Conservation (phyloP, 1,140 invertebrate species). For the Papilio dardanus region DNA sequence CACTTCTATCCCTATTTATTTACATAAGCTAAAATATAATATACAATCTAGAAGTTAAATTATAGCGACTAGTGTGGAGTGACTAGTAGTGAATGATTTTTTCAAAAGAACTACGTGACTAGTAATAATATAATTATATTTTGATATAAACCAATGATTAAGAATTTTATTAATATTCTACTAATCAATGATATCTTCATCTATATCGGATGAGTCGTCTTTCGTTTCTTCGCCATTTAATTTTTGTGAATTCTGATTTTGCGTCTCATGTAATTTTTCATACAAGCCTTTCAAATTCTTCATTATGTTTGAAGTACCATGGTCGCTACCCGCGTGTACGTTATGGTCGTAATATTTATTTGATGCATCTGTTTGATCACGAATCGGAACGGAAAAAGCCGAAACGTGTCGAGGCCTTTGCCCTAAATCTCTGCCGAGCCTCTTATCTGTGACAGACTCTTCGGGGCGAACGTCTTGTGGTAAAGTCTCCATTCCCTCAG, state of each 20-base stretch:
- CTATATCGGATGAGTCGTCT: slow-evolving; percentile 70
- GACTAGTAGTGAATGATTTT: neutral
- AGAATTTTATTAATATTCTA: slow-evolving; percentile 26
- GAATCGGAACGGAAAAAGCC: slow-evolving; percentile 85
- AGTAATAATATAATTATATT: neutral
- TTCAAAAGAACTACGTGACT: neutral
- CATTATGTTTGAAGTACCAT: slow-evolving; percentile 75
- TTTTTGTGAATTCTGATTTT: slow-evolving; percentile 56
- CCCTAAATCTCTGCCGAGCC: slow-evolving; percentile 67
- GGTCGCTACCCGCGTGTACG: slow-evolving; percentile 52
- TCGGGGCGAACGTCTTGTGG: slow-evolving; percentile 59
- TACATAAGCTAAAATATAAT: slow-evolving; percentile 7
- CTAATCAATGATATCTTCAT: slow-evolving; percentile 71
- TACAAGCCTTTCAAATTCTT: slow-evolving; percentile 74
- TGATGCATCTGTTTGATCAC: slow-evolving; percentile 49
- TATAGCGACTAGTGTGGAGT: slow-evolving; percentile 26
- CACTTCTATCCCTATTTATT: neutral
- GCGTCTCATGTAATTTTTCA: slow-evolving; percentile 58
- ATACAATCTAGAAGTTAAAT: slow-evolving; percentile 14
- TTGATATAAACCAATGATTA: neutral
- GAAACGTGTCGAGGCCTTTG: slow-evolving; percentile 84
- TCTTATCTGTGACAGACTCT: slow-evolving; percentile 63
- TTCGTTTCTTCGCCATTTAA: slow-evolving; percentile 65
- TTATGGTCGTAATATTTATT: slow-evolving; percentile 67
- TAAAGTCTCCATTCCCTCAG: slow-evolving; percentile 64